phyloP scores from a whole-genome alignment of 1,140 invertebrate species.

The Hylaeus volcanicus region DNA sequence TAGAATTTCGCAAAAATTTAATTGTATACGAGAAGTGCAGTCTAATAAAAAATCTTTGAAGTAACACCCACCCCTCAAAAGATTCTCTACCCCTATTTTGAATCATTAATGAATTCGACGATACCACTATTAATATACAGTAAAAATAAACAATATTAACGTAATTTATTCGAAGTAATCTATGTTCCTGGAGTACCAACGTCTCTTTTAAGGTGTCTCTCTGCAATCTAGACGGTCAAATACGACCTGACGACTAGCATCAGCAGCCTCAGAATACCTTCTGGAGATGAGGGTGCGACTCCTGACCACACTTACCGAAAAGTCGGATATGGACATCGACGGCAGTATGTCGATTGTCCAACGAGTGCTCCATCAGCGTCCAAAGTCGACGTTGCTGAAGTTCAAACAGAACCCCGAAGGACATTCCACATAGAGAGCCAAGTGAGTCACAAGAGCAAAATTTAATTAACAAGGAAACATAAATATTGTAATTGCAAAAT shows the following conservation, averaged over 20 bases:
- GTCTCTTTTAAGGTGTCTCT: conserved; percentile 39
- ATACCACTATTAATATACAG: neutral
- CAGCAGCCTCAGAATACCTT: conserved; percentile 56
- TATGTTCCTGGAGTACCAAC: conserved; percentile 23
- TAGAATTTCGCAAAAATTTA: too few relatives aligned
- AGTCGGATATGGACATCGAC: conserved; percentile 53
- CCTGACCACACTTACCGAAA: conserved; percentile 64
- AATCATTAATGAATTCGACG: neutral
- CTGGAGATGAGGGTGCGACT: conserved; percentile 6
- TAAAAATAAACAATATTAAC: neutral
- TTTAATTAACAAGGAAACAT: too few relatives aligned
- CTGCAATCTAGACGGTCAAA: conserved; percentile 35
- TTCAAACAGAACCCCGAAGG: conserved; percentile 65
- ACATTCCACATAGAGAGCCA: conserved; percentile 58
- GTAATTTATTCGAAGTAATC: neutral
- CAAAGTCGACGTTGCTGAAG: conserved; percentile 49
- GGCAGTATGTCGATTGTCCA: conserved; percentile 69
- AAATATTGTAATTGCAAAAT: too few relatives aligned
- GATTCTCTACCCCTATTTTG: too few relatives aligned
- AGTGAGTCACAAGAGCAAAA: conserved; percentile 6
- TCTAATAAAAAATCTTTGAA: too few relatives aligned
- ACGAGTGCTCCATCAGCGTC: conserved; percentile 58
- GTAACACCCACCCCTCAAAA: too few relatives aligned
- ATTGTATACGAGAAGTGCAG: too few relatives aligned
- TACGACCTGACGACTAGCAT: conserved; percentile 69